Evolutionary conservation across 2,113 vertebrate species (phyloP).

Genomic region (Thryonomys swinderianus): DNA sequence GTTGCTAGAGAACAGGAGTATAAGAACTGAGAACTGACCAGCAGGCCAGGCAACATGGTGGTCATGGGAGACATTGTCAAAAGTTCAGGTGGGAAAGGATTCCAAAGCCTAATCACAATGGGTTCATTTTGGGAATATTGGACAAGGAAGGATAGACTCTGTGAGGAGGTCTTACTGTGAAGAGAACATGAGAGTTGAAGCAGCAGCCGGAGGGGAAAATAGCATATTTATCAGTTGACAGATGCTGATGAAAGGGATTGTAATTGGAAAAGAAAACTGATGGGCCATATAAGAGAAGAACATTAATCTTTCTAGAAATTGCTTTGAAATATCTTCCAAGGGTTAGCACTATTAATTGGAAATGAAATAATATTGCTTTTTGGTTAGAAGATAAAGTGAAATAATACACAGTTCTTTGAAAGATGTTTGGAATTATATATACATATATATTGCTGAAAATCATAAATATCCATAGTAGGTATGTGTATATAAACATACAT

Average conservation of each 20-base stretch:
- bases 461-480: background rate
- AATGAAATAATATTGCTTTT: background rate
- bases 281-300: background rate
- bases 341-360: background rate
- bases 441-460: background rate
- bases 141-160: background rate
- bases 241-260: background rate
- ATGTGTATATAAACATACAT: background rate
- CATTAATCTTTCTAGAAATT: background rate
- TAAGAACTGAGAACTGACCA: background rate
- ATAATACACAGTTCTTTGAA: background rate
- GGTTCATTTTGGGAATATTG: background rate
- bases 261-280: background rate
- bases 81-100: background rate
- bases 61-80: background rate
- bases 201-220: background rate
- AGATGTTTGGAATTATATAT: background rate
- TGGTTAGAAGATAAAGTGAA: background rate
- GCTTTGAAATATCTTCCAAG: background rate
- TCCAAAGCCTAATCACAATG: background rate
- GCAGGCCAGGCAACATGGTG: background rate
- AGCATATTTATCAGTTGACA: background rate
- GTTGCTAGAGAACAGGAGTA: background rate
- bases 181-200: background rate
- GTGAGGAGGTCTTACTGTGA: background rate